phyloP scores from a whole-genome alignment of 2,888 invertebrate species.

The Tipula helvola region DNA sequence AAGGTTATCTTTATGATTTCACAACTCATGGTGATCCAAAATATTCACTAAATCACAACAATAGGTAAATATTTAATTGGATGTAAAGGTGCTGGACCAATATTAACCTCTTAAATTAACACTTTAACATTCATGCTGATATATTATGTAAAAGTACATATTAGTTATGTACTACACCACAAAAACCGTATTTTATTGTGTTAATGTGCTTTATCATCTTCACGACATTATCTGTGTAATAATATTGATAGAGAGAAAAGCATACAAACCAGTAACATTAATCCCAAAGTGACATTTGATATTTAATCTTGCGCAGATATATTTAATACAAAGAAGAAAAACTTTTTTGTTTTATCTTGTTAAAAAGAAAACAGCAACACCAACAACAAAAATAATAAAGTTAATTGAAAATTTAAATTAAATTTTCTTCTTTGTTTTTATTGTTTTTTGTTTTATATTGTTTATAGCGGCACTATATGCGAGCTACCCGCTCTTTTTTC shows the following conservation, averaged over 20 bases:
- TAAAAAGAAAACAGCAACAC: not conserved
- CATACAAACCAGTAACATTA: not conserved
- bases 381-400: not conserved
- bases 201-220: not conserved
- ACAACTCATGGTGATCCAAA: too few species aligned
- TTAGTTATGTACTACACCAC: not conserved
- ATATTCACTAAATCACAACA: not conserved
- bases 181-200: not conserved
- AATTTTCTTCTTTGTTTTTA: not conserved
- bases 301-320: not conserved
- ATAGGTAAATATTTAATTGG: not conserved
- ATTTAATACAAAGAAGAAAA: not conserved
- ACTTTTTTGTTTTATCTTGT: not conserved
- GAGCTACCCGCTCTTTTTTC: not conserved
- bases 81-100: not conserved
- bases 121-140: not conserved
- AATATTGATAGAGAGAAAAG: not conserved
- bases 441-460: not conserved
- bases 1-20: too few species aligned
- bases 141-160: not conserved
- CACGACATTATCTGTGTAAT: not conserved
- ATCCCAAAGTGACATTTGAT: not conserved
- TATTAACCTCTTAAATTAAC: not conserved
- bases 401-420: constrained; percentile 4
- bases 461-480: not conserved